phyloP scores from a whole-genome alignment of 2,113 vertebrate genomes.

The Loxodonta africana region DNA sequence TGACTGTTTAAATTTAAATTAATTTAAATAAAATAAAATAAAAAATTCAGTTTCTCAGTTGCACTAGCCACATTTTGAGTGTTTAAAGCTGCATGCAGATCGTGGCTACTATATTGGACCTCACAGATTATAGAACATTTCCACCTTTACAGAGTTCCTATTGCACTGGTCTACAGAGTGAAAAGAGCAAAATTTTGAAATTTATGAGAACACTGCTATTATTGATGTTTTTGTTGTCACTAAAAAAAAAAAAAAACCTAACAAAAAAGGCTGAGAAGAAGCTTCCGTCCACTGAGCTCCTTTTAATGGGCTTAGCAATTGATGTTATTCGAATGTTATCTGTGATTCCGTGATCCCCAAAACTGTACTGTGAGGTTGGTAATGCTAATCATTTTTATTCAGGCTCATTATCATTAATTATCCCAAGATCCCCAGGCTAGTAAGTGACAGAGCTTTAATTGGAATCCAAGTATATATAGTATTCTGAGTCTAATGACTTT shows the following conservation, averaged over 20 bases:
- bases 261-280: background rate
- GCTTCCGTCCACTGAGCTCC: background rate
- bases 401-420: conserved; percentile 12
- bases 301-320: background rate
- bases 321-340: background rate
- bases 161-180: background rate
- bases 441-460: background rate
- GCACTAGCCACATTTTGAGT: background rate
- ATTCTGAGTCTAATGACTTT: background rate
- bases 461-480: background rate
- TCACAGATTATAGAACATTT: background rate
- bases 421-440: background rate
- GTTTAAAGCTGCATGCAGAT: background rate
- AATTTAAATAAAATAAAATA: conserved; percentile 6
- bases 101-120: background rate
- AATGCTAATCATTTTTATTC: conserved; percentile 19
- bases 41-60: background rate
- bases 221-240: background rate
- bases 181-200: background rate
- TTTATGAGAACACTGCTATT: background rate
- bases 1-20: conserved; percentile 18
- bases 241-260: background rate
- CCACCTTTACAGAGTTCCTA: background rate
- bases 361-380: background rate
- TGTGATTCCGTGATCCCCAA: background rate